These are phyloP conservation scores for Lepidostoma basale DNA, from an alignment of 1,140 invertebrate species.

Conservation along the genomic window DNA sequence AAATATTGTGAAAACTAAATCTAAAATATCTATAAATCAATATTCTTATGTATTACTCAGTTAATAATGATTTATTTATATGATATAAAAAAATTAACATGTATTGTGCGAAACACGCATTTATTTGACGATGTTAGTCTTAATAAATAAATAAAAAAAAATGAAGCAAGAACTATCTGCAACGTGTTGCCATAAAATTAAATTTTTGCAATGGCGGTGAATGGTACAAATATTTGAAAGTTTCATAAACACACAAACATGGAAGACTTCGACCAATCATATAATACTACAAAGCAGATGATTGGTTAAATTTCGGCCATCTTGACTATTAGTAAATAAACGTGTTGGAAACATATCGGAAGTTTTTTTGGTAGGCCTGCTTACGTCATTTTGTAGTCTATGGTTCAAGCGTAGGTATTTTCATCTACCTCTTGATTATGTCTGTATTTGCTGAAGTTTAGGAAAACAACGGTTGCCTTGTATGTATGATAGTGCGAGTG, in stretches of 20 bases:
- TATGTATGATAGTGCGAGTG: conserved; percentile 60
- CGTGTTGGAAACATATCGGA: neutral
- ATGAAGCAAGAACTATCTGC: too few species aligned
- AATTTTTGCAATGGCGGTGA: neutral
- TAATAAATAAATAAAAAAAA: too few species aligned
- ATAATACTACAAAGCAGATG: neutral
- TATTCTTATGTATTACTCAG: too few species aligned
- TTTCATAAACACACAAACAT: neutral
- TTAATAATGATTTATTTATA: too few species aligned
- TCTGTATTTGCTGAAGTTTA: conserved; percentile 51
- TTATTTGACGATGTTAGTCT: too few species aligned
- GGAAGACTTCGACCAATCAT: neutral
- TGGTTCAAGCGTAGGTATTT: conserved; percentile 25
- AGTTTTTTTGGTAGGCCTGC: neutral
- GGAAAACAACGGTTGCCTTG: conserved; percentile 60
- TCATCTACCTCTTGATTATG: conserved; percentile 26
- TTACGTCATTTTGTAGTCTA: conserved; percentile 27
- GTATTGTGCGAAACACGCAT: too few species aligned
- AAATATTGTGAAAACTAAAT: too few species aligned
- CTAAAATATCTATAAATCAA: too few species aligned
- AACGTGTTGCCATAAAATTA: neutral
- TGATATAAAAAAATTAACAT: too few species aligned
- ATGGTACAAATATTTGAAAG: neutral
- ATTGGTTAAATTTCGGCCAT: conserved; percentile 9
- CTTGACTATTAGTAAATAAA: neutral